Base-by-base conservation (phyloP, 92 coral and sea anemone genomes). In the Umimayanthus chanpuru region DNA sequence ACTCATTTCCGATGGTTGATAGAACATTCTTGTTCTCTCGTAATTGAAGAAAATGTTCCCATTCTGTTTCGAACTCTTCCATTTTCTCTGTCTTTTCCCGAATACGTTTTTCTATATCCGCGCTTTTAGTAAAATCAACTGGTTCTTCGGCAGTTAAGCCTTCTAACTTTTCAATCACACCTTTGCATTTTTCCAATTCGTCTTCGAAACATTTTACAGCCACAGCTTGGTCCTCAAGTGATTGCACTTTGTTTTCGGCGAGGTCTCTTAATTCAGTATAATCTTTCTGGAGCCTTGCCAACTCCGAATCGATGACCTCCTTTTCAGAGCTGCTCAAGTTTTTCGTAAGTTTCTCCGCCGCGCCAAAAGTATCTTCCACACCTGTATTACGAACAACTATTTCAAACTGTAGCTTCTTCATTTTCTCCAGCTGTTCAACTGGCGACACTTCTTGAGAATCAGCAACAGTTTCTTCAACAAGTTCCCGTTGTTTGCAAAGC, bases 51-150 rank as follows among this genome's bases (percentile, higher is more conserved):
- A 83, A 18, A 83, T 68, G 66, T 28, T 70, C 47, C 79, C 44
- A 44, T 43, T 68, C 61, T 2, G 78, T 20, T 83, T 83, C 79
- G 26, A 94, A 91, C 28, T 92, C 92, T 70, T 90, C 82, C 26
- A 90, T 85, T 49, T 68, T 83, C 30, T 80, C 75, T 76, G 88
- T 93, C 81, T 94, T 75, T 73, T 91, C 92, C 77, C 89, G 82
- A 11, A 93, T 88, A 67, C 89, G 88, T 77, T 68, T 85, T 73
- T 95, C 95, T n/a, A 93, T 82, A 73, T 94, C 92, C 29, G 88
- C 89, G 18, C 72, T 76, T 25, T 61, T 88, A n/a, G 74, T 79
- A 61, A 90, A 87, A 11, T 28, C 25, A 68, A 68, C n/a, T 83
- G 65, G 78, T 21, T 91, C 94, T 16, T 91, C 86, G 6, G 82